Evolutionary conservation across 2,113 vertebrate genomes (phyloP).

Genomic region (Benitochromis conjunctus): DNA sequence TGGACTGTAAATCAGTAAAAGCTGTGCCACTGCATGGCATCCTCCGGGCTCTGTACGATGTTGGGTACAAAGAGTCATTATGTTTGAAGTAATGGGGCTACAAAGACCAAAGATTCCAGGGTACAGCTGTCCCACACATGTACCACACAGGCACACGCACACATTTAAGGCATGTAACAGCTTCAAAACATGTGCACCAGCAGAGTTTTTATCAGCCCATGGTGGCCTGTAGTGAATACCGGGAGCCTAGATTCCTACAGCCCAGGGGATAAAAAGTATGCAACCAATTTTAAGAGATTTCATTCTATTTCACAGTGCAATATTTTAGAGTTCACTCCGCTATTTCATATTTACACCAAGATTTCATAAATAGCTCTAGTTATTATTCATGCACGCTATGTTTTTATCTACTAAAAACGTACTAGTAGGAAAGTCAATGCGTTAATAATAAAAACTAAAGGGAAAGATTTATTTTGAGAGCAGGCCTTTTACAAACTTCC

Average conservation of each 20-base stretch:
- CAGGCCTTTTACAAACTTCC: not conserved
- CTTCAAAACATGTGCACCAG: slow-evolving; percentile 8
- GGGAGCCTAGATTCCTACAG: not conserved
- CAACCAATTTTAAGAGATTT: not conserved
- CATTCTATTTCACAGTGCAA: not conserved
- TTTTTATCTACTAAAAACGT: not conserved
- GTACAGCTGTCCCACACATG: slow-evolving; percentile 44
- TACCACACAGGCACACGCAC: not conserved
- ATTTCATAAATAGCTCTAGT: not conserved
- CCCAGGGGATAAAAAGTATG: not conserved
- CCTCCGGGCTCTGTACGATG: not conserved
- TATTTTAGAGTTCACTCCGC: not conserved
- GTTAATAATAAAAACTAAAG: not conserved
- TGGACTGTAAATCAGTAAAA: slow-evolving; percentile 8
- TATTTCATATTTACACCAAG: not conserved
- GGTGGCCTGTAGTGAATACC: slow-evolving; percentile 1
- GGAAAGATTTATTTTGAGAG: not conserved
- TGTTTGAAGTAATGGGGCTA: slow-evolving; percentile 33
- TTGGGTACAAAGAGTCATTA: slow-evolving; percentile 46
- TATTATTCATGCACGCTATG: not conserved
- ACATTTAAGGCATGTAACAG: not conserved
- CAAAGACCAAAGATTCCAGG: slow-evolving; percentile 45
- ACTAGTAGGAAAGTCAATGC: not conserved
- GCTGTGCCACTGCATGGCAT: slow-evolving; percentile 14
- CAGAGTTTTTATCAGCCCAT: not conserved